These are phyloP conservation scores for Catocala sponsa DNA, from an alignment of 2,888 invertebrate genomes.

Conservation along the genomic window DNA sequence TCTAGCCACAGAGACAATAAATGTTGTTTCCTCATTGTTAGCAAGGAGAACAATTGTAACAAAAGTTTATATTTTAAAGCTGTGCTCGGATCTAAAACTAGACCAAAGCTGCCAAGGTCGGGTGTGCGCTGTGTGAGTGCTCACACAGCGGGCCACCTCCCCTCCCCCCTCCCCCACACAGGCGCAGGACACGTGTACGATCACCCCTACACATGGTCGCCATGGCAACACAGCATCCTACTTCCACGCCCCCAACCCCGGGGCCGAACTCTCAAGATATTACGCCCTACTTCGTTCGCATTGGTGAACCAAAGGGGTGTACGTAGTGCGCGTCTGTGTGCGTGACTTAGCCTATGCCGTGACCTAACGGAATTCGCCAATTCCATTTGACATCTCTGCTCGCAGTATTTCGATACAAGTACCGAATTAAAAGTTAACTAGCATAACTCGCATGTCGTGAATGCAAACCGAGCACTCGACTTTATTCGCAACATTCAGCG, in stretches of 20 bases:
- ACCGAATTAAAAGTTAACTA: slow-evolving; percentile 56
- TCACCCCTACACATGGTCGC: slow-evolving; percentile 86
- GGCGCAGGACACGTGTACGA: slow-evolving; percentile 67
- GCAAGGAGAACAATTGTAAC: slow-evolving; percentile 15
- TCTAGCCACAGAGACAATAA: slow-evolving; percentile 3
- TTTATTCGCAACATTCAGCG: slow-evolving; percentile 80
- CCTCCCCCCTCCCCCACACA: slow-evolving; percentile 71
- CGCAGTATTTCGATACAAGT: slow-evolving; percentile 50
- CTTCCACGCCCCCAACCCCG: slow-evolving; percentile 88
- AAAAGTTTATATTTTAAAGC: slow-evolving; percentile 31
- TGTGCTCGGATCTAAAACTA: slow-evolving; percentile 63
- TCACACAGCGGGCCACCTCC: slow-evolving; percentile 52
- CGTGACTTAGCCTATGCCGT: slow-evolving; percentile 65
- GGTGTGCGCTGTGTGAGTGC: slow-evolving; percentile 46
- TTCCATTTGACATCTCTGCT: slow-evolving; percentile 62
- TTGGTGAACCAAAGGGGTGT: slow-evolving; percentile 86
- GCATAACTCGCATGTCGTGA: slow-evolving; percentile 55
- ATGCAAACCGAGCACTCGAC: slow-evolving; percentile 68
- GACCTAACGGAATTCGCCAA: slow-evolving; percentile 70
- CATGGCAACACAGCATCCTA: slow-evolving; percentile 89
- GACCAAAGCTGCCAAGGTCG: slow-evolving; percentile 85
- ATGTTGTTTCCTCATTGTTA: slow-evolving; percentile 1
- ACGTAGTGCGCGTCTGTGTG: slow-evolving; percentile 73
- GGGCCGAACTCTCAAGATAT: slow-evolving; percentile 87
- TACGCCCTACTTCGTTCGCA: slow-evolving; percentile 86